phyloP scores from a whole-genome alignment of 1,140 invertebrate genomes.

The Drosophila hydei region DNA sequence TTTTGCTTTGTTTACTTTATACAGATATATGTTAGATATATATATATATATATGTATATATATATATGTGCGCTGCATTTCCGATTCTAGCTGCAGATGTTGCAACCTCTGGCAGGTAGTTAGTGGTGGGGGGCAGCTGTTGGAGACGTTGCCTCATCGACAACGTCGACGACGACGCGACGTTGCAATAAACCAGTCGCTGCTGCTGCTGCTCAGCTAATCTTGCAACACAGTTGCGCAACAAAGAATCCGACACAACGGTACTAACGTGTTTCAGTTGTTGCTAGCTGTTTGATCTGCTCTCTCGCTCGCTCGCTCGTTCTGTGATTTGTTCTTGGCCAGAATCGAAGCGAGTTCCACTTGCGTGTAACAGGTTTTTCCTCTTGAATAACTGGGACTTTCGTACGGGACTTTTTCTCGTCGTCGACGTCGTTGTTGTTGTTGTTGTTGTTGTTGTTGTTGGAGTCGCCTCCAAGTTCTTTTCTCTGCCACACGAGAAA shows the following conservation, averaged over 20 bases:
- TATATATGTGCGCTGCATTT: conserved; percentile 46
- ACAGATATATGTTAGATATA: conserved; percentile 1
- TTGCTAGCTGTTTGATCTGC: conserved; percentile 36
- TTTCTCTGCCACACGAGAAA: conserved; percentile 48
- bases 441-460: conserved; percentile 14
- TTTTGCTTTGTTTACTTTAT: conserved; percentile 1
- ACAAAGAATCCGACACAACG: conserved; percentile 83
- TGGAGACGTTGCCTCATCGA: conserved; percentile 67
- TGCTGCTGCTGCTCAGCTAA: conserved; percentile 55
- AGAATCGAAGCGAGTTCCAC: conserved; percentile 49
- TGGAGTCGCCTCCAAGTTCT: conserved; percentile 42
- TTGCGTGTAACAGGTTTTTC: conserved; percentile 82
- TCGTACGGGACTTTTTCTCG: conserved; percentile 83
- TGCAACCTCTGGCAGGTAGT: conserved; percentile 60
- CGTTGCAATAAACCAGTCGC: conserved; percentile 81
- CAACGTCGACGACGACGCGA: conserved; percentile 25
- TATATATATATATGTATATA: background rate
- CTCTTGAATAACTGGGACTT: conserved; percentile 83
- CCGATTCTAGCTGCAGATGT: conserved; percentile 78
- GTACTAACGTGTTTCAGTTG: conserved; percentile 79
- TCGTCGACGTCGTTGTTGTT: conserved; percentile 36
- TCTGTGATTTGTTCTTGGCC: conserved; percentile 59
- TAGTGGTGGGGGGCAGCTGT: background rate
- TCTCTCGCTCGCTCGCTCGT: background rate
- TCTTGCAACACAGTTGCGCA: conserved; percentile 84